Conservation (phyloP, 2,113 vertebrate genomes). For the Stegastes partitus region DNA sequence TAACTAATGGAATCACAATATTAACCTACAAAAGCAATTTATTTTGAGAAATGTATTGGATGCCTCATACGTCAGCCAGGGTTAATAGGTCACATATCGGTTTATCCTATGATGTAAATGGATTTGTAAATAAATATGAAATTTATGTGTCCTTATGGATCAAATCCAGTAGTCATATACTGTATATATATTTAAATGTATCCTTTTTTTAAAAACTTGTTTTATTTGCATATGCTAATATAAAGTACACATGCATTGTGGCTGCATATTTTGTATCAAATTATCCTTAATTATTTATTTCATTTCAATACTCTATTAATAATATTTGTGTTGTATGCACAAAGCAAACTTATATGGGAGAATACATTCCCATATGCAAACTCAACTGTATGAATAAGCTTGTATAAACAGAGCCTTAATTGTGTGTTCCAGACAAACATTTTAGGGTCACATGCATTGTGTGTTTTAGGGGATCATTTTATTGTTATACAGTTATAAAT, state of each 20-base stretch:
- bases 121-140: neutral
- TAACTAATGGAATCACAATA: constrained; percentile 41
- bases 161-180: too few relatives aligned
- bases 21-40: neutral
- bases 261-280: too few relatives aligned
- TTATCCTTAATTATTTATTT: too few relatives aligned
- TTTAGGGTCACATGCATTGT: neutral
- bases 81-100: constrained; percentile 13
- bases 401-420: too few relatives aligned
- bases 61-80: neutral
- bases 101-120: neutral
- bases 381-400: too few relatives aligned
- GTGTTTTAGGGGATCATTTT: neutral
- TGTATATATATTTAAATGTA: too few relatives aligned
- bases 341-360: neutral
- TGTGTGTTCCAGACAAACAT: neutral
- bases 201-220: too few relatives aligned
- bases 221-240: too few relatives aligned
- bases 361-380: too few relatives aligned
- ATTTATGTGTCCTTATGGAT: neutral
- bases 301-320: too few relatives aligned
- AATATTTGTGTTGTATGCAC: neutral
- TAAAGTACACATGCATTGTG: too few relatives aligned
- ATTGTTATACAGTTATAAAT: too few relatives aligned
- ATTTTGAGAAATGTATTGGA: neutral